Evolutionary conservation across 2,113 vertebrate species (phyloP), one percentile per base, ranked within the genome.

Genomic region (Actinemys pallida): DNA sequence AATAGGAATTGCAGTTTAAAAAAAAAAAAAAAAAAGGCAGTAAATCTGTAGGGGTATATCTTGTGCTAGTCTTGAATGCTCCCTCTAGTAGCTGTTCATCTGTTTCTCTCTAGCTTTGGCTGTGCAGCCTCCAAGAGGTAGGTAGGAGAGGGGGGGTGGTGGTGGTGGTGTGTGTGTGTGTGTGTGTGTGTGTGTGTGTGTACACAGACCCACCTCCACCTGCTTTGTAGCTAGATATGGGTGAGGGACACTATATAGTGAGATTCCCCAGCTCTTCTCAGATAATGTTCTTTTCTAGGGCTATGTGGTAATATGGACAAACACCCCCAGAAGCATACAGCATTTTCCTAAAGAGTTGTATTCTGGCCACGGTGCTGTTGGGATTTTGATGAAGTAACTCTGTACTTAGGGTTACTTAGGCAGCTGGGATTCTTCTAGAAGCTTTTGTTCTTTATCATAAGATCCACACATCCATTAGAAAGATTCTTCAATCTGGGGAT

Each of bases 271-370:
- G 65, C 65, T 59, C 57, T 59, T 31, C 27, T 62, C 29, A 62
- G 11, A 27, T 11, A 5, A 31, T 62, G 11, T 10, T 59, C 27
- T 62, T 13, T 31, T 31, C 27, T 31, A 31, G 25, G 12, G 4
- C 1, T 91, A 95, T 92, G 35, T 84, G 3, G 57, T 25, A 93
- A 88, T 0, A 1, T 69, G 27, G 59, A 88, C 81, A 29, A 39
- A 19, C 50, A 57, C 45, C 29, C 39, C 2, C 12, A 65, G 69
- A 22, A 82, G 39, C 81, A 89, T 11, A 22, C 2, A 91, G 83
- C 72, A 82, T 81, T 22, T 35, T 91, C 92, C 53, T 84, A 47
- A 93, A 93, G 79, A 11, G 22, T 17, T 59, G 56, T 57, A 4
- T 57, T 27, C 56, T 57, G 56, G 24, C 56, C 10, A 57, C 10